These are phyloP conservation scores for Centroberyx gerrardi DNA, from an alignment of 2,797 vertebrate species.

Conservation along the genomic window DNA sequence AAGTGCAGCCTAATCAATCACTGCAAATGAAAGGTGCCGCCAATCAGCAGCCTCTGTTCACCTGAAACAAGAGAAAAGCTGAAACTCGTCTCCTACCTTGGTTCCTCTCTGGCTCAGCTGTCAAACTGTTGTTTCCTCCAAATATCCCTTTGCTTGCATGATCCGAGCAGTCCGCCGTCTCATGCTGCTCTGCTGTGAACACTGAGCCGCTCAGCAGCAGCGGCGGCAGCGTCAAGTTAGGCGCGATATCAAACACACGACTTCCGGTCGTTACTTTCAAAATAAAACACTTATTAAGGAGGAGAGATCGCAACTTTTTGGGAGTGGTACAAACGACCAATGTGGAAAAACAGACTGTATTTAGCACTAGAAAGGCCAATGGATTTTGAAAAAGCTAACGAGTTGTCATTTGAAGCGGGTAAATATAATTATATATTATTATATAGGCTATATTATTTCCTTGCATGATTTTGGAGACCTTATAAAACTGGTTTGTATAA, in stretches of 20 bases:
- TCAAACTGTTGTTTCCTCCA: constrained; percentile 61
- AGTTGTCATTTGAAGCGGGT: too few species aligned
- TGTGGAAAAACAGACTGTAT: too few species aligned
- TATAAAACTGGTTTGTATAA: too few species aligned
- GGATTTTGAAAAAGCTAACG: too few species aligned
- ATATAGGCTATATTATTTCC: too few species aligned
- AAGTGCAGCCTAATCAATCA: constrained; percentile 16
- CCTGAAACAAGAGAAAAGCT: neutral
- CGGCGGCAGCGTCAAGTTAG: constrained; percentile 1
- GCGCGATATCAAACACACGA: fast-evolving
- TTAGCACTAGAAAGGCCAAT: too few species aligned
- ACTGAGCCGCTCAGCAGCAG: constrained; percentile 25
- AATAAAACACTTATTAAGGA: constrained; percentile 50
- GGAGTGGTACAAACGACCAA: too few species aligned
- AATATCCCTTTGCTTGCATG: constrained; percentile 61
- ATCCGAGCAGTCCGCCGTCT: constrained; percentile 48
- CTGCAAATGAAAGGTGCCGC: neutral
- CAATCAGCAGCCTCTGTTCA: neutral
- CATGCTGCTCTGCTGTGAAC: constrained; percentile 65
- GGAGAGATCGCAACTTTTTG: neutral
- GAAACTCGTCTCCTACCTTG: constrained; percentile 59
- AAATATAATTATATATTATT: too few species aligned
- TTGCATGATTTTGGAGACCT: too few species aligned
- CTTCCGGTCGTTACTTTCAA: constrained; percentile 65
- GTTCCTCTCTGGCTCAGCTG: constrained; percentile 27